Evolutionary conservation across 2,888 invertebrate species (phyloP), one percentile per base, ranked within the genome.

Genomic region (Lycocerus yunnanus): DNA sequence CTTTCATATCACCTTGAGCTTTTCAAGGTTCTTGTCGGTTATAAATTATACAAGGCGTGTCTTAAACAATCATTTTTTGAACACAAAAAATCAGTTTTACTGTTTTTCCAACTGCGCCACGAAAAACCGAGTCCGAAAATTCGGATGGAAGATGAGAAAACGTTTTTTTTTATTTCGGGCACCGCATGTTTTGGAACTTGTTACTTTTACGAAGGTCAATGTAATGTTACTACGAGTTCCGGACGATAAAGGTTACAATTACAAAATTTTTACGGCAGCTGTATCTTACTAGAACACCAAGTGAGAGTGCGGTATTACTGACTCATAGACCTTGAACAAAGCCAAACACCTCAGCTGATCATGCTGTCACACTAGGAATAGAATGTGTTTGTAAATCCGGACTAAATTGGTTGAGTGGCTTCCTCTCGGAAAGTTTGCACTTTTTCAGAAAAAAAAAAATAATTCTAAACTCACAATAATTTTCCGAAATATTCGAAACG

Each of bases 241-340:
- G 77, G 74, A 72, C 77, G 70, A 27, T 68, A 77, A 75, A 77
- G 77, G 77, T 77, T 73, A 77, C 69, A 75, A 74, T 73, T 76
- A 76, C 76, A 70, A 71, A 73, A 73, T 73, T 76, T 76, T 76
- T 73, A 76, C 78, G 74, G 77, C 75, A 73, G 77, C 75, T 77
- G 80, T 79, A 76, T 77, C 78, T 80, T 71, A 74, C 59, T 78
- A 79, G 74, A 74, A 75, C 76, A 43, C 58, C 21, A 43, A 68
- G 76, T 76, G 76, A 76, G 76, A 76, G 76, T 73, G 71, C 75
- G 58, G 71, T 66, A 68, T 70, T 65, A 68, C 76, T 83, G 83
- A 83, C 79, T 83, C 83, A 83, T 79, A 80, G 82, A 81, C 85
- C 85, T 85, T 85, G 85, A 82, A 84, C 76, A 81, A 82, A 83